Evolutionary conservation across 2,888 invertebrate genomes (phyloP).

Genomic region (Theodoxus fluviatilis): DNA sequence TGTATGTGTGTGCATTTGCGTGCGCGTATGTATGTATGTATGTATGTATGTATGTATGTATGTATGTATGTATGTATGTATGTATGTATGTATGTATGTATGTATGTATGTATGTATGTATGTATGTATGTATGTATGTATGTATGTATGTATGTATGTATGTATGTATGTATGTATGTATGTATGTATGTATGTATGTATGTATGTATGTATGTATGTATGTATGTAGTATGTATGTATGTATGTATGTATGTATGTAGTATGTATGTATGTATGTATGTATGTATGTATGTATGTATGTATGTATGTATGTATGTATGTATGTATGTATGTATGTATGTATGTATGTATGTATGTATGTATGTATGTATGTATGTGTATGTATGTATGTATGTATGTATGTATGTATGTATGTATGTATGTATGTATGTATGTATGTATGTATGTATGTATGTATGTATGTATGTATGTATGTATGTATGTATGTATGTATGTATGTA

Average conservation of each 20-base stretch:
- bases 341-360: slow-evolving; percentile 8
- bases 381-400: neutral
- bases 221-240: slow-evolving; percentile 3
- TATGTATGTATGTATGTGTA: neutral
- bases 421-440: neutral
- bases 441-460: neutral
- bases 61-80: slow-evolving; percentile 6
- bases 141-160: neutral
- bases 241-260: neutral
- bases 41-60: slow-evolving; percentile 11
- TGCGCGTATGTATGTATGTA: slow-evolving; percentile 15
- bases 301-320: neutral
- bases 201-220: slow-evolving; percentile 2
- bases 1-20: neutral
- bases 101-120: neutral
- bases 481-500: too few species aligned
- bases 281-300: neutral
- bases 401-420: neutral
- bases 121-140: slow-evolving; percentile 3
- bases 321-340: slow-evolving; percentile 2
- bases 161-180: neutral
- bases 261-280: neutral
- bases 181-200: neutral
- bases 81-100: neutral
- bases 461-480: neutral